These are phyloP conservation scores for Ondatra zibethicus DNA, from an alignment of 2,113 vertebrate genomes.

Conservation along the genomic window DNA sequence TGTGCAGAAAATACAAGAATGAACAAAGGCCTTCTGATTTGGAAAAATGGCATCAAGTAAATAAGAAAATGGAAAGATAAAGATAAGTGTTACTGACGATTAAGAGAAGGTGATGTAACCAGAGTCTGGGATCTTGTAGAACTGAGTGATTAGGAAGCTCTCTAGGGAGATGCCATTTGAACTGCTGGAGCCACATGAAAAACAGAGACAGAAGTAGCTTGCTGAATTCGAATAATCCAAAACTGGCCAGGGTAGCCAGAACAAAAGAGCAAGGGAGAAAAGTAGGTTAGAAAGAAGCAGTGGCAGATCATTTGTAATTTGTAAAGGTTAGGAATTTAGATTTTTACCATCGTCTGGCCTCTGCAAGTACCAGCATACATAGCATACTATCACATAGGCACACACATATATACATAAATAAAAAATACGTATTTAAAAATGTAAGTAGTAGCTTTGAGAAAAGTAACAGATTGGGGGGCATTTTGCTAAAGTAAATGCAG, in stretches of 20 bases:
- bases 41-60: constrained; percentile 25
- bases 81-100: not conserved
- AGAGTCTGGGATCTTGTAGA: not conserved
- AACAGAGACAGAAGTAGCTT: not conserved
- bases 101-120: not conserved
- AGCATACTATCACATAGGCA: not conserved
- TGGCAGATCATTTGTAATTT: too few species aligned
- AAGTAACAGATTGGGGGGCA: not conserved
- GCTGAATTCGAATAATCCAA: not conserved
- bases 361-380: not conserved
- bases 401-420: not conserved
- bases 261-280: not conserved
- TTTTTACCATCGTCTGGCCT: not conserved
- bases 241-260: not conserved
- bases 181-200: not conserved
- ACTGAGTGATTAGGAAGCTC: not conserved
- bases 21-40: not conserved
- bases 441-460: not conserved
- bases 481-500: not conserved
- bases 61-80: not conserved
- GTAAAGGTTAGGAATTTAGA: not conserved
- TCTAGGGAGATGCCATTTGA: not conserved
- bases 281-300: not conserved
- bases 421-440: not conserved
- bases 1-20: not conserved